These are phyloP conservation scores for Omphaloscelis lunosa DNA, from an alignment of 2,888 invertebrate species.

Conservation along the genomic window DNA sequence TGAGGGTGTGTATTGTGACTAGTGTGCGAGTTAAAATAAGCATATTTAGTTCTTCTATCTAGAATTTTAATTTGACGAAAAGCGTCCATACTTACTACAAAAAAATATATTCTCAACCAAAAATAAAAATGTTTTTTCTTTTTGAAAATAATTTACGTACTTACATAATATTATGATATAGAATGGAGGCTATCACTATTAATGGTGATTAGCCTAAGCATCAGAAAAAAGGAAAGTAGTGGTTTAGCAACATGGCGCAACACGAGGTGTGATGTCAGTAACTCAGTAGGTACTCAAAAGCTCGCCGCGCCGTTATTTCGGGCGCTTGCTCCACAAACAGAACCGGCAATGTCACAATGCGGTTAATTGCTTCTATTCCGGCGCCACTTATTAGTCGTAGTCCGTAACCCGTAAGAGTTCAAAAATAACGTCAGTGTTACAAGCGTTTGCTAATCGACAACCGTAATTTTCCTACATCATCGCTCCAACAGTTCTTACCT, in stretches of 20 bases:
- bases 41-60: no score
- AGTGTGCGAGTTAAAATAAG: no score
- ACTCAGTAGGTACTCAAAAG: constrained; percentile 1
- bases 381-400: constrained; percentile 41
- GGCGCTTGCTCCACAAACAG: constrained; percentile 62
- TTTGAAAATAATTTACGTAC: not conserved
- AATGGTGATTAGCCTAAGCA: not conserved
- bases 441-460: not conserved
- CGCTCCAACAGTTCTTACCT: not conserved
- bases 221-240: not conserved
- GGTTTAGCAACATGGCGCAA: not conserved
- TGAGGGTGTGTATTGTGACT: no score
- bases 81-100: not conserved
- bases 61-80: no score
- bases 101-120: not conserved
- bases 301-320: constrained; percentile 56
- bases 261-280: constrained; percentile 9
- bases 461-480: not conserved
- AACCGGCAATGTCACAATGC: constrained; percentile 70
- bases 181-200: not conserved
- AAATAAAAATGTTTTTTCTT: not conserved
- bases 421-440: not conserved
- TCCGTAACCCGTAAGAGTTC: not conserved
- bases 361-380: constrained; percentile 74
- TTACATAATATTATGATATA: no score